These are phyloP conservation scores for Catamblyrhynchus diadema DNA, from an alignment of 2,797 vertebrate species.

Conservation along the genomic window DNA sequence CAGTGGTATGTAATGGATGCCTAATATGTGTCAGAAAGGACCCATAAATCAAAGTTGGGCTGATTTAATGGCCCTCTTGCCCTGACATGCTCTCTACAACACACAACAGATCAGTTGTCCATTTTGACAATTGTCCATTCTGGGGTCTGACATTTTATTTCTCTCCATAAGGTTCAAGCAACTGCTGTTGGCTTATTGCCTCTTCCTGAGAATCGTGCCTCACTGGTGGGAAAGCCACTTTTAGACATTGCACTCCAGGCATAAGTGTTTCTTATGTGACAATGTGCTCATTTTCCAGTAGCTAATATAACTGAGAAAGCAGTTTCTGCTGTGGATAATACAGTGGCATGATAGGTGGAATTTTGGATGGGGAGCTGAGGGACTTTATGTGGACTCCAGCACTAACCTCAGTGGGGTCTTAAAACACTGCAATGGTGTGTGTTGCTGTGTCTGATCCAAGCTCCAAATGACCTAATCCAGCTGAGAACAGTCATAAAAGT, in stretches of 20 bases:
- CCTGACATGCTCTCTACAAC: background rate
- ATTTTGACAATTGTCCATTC: background rate
- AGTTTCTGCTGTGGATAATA: background rate
- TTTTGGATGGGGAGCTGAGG: background rate
- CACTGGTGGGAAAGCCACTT: background rate
- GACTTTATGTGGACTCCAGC: background rate
- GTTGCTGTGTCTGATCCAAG: background rate
- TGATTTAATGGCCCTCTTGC: background rate
- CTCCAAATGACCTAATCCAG: background rate
- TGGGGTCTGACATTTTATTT: background rate
- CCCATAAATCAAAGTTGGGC: background rate
- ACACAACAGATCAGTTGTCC: background rate
- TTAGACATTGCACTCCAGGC: background rate
- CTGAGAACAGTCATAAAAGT: background rate
- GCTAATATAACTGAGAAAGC: background rate
- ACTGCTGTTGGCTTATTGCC: background rate
- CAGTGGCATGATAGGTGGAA: background rate
- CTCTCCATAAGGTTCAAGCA: background rate
- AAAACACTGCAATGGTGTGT: background rate
- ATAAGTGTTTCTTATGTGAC: background rate
- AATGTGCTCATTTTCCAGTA: background rate
- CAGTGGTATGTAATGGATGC: slow-evolving; percentile 81
- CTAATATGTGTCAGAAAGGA: background rate
- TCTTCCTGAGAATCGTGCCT: background rate
- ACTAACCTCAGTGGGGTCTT: background rate